phyloP scores from a whole-genome alignment of 2,113 vertebrate genomes.

The Peucedramus taeniatus region DNA sequence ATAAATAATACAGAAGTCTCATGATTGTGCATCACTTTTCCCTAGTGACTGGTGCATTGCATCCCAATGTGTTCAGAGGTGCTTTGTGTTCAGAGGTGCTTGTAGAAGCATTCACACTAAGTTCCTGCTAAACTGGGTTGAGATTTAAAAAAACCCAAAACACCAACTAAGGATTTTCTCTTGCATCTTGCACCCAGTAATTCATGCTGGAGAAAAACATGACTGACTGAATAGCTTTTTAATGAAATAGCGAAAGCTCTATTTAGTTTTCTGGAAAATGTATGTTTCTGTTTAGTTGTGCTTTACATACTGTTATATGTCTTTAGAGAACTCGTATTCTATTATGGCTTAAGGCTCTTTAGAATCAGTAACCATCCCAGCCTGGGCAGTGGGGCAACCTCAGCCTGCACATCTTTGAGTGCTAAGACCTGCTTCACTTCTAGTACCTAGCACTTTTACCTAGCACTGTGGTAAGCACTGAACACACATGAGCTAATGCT shows the following conservation, averaged over 20 bases:
- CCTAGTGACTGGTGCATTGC: neutral
- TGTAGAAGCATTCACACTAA: neutral
- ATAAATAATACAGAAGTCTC: neutral
- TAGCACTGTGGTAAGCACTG: neutral
- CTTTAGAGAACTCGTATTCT: neutral
- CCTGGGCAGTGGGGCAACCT: neutral
- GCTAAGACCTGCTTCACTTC: neutral
- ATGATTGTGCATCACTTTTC: neutral
- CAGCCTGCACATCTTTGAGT: neutral
- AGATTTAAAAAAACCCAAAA: neutral
- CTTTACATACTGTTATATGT: neutral
- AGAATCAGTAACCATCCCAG: neutral
- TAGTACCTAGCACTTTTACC: neutral
- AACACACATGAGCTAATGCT: neutral
- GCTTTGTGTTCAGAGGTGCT: neutral
- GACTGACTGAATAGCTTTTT: neutral
- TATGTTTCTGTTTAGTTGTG: neutral
- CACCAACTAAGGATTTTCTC: neutral
- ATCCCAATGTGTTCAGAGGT: neutral
- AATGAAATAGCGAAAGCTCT: neutral
- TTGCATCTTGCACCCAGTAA: neutral
- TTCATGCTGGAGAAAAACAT: neutral
- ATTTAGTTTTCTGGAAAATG: neutral
- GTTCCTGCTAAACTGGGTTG: neutral
- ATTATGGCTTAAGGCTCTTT: neutral